Conservation (phyloP, 2,888 invertebrate species). For the Parnassius glacialis region DNA sequence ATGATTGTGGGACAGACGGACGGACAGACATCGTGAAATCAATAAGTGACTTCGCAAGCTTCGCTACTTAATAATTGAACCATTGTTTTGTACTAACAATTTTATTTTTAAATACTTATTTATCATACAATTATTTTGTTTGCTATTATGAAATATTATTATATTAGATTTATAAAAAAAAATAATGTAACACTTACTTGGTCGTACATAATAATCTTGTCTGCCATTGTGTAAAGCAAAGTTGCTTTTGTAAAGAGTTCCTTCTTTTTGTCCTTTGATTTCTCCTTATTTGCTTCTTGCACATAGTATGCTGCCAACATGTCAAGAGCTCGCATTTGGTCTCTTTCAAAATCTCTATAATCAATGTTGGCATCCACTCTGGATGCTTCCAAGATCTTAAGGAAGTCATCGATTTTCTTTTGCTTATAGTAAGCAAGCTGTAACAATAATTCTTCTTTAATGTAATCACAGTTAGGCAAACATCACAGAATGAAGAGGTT, state of each 20-base stretch:
- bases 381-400: slow-evolving; percentile 95
- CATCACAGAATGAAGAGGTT: slow-evolving; percentile 29
- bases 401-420: slow-evolving; percentile 94
- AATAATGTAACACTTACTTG: slow-evolving; percentile 81
- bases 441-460: background rate
- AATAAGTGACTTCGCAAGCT: too few relatives aligned
- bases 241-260: slow-evolving; percentile 98
- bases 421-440: slow-evolving; percentile 98
- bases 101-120: too few relatives aligned
- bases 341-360: slow-evolving; percentile 95
- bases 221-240: slow-evolving; percentile 97
- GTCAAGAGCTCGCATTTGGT: slow-evolving; percentile 98
- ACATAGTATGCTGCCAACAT: slow-evolving; percentile 99
- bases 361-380: slow-evolving; percentile 91
- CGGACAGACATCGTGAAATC: too few relatives aligned
- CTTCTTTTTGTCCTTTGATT: slow-evolving; percentile 95
- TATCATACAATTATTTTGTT: too few relatives aligned
- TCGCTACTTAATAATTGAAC: too few relatives aligned
- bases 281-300: slow-evolving; percentile 96
- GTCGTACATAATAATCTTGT: slow-evolving; percentile 99
- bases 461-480: too few relatives aligned
- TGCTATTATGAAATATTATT: too few relatives aligned
- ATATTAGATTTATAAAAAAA: background rate
- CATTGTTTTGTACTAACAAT: too few relatives aligned
- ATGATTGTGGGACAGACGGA: too few relatives aligned